Evolutionary conservation across 92 coral and sea anemone species (phyloP), one percentile per base, ranked within the genome.

Genomic region (Paragorgia papillata): DNA sequence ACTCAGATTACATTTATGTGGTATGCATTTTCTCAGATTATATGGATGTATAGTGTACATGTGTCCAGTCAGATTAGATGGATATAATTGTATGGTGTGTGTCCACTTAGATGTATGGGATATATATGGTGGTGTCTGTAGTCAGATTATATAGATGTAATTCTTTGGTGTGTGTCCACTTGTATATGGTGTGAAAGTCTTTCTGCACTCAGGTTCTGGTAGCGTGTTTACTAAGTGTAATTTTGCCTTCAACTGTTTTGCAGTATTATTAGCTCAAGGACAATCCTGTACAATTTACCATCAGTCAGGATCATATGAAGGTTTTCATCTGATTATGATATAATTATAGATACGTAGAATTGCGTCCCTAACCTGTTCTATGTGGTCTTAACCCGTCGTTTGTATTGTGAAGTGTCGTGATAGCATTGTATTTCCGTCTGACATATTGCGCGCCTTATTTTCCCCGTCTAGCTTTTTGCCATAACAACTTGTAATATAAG

Each of bases 211-310:
- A n/a, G n/a, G n/a, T n/a, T n/a, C n/a, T n/a, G n/a, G n/a, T n/a
- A n/a, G n/a, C 43, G 43, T 37, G 43, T 37, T 5, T 37, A 37
- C 43, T 37, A 69, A 69, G 54, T 69, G 54, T 69, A 31, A 48
- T 69, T 29, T 69, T 54, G 57, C 76, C 39, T 27, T 39, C 63
- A 71, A 71, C 44, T 71, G 64, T 55, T 71, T 71, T 71, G 58
- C 64, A 71, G 78, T 63, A 35, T 71, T 49, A 51, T 29, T 71
- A 71, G 35, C 78, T 51, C 78, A 71, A 71, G 76, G 33, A 71
- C 78, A 53, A 51, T 71, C 78, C 57, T 34, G 78, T 71, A 26
- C 32, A 26, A 46, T 57, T 57, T 58, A 54, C 40, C 78, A 57
- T 41, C 44, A 27, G 40, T 44, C 34, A 57, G 41, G 40, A 49